These are phyloP conservation scores for Falco punctatus DNA, from an alignment of 2,113 vertebrate species.

Conservation along the genomic window DNA sequence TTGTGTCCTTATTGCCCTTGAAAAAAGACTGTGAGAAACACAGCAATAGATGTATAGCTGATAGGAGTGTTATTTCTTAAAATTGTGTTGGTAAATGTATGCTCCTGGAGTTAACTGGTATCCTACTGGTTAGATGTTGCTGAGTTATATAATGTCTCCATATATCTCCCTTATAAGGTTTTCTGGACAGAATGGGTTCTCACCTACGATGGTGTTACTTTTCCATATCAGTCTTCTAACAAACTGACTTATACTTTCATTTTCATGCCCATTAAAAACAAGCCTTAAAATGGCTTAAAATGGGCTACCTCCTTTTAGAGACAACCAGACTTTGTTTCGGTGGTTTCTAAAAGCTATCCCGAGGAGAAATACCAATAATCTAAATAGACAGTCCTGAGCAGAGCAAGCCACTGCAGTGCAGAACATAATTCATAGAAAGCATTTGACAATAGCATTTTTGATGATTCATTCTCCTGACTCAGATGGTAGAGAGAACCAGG, in stretches of 20 bases:
- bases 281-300: slow-evolving; percentile 9
- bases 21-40: not conserved
- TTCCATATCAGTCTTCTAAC: not conserved
- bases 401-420: slow-evolving; percentile 50
- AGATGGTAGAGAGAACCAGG: slow-evolving; percentile 20
- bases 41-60: not conserved
- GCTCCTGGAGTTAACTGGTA: not conserved
- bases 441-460: slow-evolving; percentile 62
- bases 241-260: not conserved
- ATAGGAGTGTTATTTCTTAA: not conserved
- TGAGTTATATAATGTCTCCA: not conserved
- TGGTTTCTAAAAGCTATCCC: not conserved
- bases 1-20: not conserved
- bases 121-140: not conserved
- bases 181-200: not conserved
- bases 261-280: not conserved
- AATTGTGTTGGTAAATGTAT: not conserved
- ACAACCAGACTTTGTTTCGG: not conserved
- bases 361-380: not conserved
- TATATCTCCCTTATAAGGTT: not conserved
- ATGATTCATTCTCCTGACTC: slow-evolving; percentile 66
- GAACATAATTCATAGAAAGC: slow-evolving; percentile 66
- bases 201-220: not conserved
- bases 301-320: slow-evolving; percentile 11
- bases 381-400: not conserved